Conservation (phyloP, 2,113 vertebrate species). For the Tor tambroides region DNA sequence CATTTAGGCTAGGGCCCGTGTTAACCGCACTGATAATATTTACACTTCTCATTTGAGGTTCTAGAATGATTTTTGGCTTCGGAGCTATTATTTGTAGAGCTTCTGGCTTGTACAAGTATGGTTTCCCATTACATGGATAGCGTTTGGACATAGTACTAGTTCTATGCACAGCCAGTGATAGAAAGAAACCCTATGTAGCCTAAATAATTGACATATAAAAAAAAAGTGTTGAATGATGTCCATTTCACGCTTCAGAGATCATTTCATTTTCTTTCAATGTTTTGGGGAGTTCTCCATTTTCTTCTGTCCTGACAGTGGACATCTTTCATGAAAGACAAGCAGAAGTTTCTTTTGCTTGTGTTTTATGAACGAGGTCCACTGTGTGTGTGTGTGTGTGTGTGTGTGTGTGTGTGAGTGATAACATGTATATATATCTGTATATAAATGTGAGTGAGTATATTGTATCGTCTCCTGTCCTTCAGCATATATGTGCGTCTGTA, state of each 20-base stretch:
- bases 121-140: neutral
- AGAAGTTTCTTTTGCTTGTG: slow-evolving; percentile 39
- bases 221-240: neutral
- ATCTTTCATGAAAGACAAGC: neutral
- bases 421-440: slow-evolving; percentile 26
- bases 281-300: neutral
- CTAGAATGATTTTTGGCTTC: too few species aligned
- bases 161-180: neutral
- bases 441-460: neutral
- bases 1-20: slow-evolving; percentile 42
- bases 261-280: neutral
- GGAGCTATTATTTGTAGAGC: too few species aligned
- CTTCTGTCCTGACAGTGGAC: neutral
- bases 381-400: slow-evolving; percentile 56
- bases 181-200: neutral
- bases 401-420: slow-evolving; percentile 45
- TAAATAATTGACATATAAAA: too few species aligned
- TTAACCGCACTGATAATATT: slow-evolving; percentile 44
- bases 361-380: neutral
- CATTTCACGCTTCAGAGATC: neutral
- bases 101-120: neutral
- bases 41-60: neutral
- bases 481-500: slow-evolving; percentile 40
- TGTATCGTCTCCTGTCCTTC: slow-evolving; percentile 8
- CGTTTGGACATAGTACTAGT: neutral